Base-by-base conservation (phyloP, 2,888 invertebrate species). In the Barypeithes pellucidus region DNA sequence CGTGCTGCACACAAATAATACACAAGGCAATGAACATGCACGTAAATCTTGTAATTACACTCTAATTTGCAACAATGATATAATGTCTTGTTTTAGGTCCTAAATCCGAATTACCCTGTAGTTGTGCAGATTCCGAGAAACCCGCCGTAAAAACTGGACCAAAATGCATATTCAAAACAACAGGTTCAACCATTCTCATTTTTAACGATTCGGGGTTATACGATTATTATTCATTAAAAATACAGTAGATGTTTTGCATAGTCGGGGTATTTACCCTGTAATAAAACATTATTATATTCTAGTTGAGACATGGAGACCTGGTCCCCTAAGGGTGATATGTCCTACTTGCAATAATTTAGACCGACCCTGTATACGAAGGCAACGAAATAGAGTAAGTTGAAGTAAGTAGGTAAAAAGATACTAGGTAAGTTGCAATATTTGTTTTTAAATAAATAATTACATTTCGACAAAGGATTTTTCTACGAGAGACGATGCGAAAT, bases 301-400 rank as follows among this genome's bases (percentile, higher is more conserved):
- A 84, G 85, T 85, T 67, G 84, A 84, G 77, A 83, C 82, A 50
- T 85, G 85, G 85, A 81, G 79, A 67, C 80, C 81, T n/a, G 84
- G 84, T 3, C 76, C 81, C 4, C 73, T 81, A 33, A 75, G 77
- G 8, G 75, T 83, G 9, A 77, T 62, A 14, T 85, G 85, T 71
- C 80, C 82, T 1, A 73, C 78, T 36, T 85, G 85, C 69, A 77
- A 77, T 8, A 79, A 80, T 63, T 68, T 77, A 24, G 82, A 80
- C 14, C 80, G 80, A 29, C 85, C 86, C 3, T 79, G 84, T 68
- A 83, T 85, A 59, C 78, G 84, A 73, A 81, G 83, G 69, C 82
- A 84, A 77, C 80, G 83, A 70, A 84, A 85, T 75, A 84, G 83
- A 78, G 83, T 83, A 78, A 78, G 69, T 75, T 73, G 67, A 73